Percentiles rank a stretch among this genome's conserved stretches.
These are phyloP conservation scores for Sebastes itinus DNA, from an alignment of 2,797 vertebrate genomes.

Conservation along the genomic window DNA sequence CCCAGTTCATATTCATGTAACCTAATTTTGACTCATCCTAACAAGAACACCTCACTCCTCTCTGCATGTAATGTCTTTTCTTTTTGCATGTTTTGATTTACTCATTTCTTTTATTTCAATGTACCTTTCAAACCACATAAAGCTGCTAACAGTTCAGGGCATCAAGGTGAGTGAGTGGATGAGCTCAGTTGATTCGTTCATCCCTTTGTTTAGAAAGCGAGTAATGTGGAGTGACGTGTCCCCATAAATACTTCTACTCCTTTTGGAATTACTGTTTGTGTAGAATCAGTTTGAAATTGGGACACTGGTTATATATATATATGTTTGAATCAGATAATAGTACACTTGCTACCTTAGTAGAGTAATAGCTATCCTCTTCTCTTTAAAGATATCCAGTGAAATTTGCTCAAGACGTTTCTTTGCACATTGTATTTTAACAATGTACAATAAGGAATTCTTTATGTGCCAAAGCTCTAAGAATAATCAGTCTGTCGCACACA, in stretches of 20 bases:
- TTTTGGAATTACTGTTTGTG: neutral
- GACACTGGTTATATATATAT: neutral
- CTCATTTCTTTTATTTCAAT: slow-evolving; percentile 72
- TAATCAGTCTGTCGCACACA: neutral
- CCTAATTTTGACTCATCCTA: neutral
- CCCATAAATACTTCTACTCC: neutral
- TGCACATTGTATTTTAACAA: neutral
- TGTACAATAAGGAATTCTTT: neutral
- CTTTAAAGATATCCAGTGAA: slow-evolving; percentile 11
- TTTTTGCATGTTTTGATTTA: slow-evolving; percentile 71
- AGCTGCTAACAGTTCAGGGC: slow-evolving; percentile 83
- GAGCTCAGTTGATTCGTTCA: slow-evolving; percentile 11
- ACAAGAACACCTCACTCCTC: neutral
- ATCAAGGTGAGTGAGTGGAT: slow-evolving; percentile 74
- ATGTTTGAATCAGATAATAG: neutral
- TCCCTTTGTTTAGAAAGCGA: neutral
- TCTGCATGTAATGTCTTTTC: slow-evolving; percentile 13
- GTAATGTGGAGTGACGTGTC: neutral
- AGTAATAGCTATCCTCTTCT: neutral
- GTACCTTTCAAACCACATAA: slow-evolving; percentile 69
- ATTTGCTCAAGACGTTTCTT: neutral
- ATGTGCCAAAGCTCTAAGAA: neutral
- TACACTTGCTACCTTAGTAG: neutral
- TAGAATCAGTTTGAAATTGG: neutral
- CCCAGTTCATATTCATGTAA: neutral